phyloP scores from a whole-genome alignment of 1,140 invertebrate species.

The Idris sp. region DNA sequence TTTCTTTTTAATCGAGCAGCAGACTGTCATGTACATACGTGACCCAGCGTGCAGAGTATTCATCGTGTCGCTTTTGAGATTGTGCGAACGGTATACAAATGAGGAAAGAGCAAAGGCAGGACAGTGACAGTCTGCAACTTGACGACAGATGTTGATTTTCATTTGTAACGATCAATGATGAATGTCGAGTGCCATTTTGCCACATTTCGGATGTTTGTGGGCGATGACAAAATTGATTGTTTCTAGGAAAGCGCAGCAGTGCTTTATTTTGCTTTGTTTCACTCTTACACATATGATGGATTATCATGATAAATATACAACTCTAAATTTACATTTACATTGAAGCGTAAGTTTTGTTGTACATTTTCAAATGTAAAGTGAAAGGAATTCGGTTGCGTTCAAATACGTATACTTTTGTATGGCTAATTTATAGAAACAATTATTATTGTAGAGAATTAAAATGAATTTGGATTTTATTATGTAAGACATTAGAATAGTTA shows the following conservation, averaged over 20 bases:
- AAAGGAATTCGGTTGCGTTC: too few relatives aligned
- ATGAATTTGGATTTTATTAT: too few relatives aligned
- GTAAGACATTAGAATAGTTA: too few relatives aligned
- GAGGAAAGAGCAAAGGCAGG: slow-evolving; percentile 57
- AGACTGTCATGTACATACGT: slow-evolving; percentile 43
- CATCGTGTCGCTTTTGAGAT: slow-evolving; percentile 57
- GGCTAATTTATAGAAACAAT: too few relatives aligned
- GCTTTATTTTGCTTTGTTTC: too few relatives aligned
- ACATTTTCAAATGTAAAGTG: background rate
- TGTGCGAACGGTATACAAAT: slow-evolving; percentile 58
- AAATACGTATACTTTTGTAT: too few relatives aligned
- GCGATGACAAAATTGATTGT: slow-evolving; percentile 7
- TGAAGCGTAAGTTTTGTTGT: background rate
- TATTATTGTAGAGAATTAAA: too few relatives aligned
- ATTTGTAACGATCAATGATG: slow-evolving; percentile 50
- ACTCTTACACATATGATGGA: too few relatives aligned
- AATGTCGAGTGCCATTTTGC: slow-evolving; percentile 6
- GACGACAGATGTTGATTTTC: slow-evolving; percentile 57
- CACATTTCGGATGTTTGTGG: slow-evolving; percentile 4
- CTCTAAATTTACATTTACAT: too few relatives aligned
- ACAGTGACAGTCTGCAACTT: slow-evolving; percentile 42
- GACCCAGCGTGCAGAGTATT: slow-evolving; percentile 39
- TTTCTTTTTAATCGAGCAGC: slow-evolving; percentile 38
- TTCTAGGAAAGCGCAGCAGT: too few relatives aligned
- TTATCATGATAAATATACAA: too few relatives aligned